A percentile compares a stretch with the other conserved stretches of the same genome.
Conservation (phyloP, 2,113 vertebrate genomes). For the Ochotona curzoniae region DNA sequence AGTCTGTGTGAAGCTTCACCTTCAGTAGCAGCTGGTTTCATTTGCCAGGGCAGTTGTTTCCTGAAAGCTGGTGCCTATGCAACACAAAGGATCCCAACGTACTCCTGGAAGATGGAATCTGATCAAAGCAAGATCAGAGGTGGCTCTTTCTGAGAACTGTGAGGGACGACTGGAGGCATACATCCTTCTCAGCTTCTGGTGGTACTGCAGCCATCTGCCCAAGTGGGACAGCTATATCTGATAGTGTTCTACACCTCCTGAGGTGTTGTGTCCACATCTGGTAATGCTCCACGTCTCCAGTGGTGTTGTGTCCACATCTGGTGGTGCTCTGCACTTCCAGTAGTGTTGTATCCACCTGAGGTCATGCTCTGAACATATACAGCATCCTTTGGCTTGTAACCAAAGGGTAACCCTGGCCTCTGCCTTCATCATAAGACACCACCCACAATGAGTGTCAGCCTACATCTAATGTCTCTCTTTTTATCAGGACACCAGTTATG, state of each 20-base stretch:
- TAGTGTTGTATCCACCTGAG: too few species aligned
- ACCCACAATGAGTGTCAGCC: not conserved
- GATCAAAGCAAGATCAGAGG: not conserved
- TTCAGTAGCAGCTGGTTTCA: not conserved
- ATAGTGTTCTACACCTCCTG: too few species aligned
- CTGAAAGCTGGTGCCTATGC: not conserved
- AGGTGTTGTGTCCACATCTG: too few species aligned
- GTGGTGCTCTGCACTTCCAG: too few species aligned
- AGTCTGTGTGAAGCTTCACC: not conserved
- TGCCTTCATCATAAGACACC: not conserved
- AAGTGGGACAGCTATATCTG: too few species aligned
- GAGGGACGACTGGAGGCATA: not conserved
- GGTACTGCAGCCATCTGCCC: not conserved
- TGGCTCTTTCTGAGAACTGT: not conserved
- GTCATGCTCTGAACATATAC: too few species aligned
- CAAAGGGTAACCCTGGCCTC: not conserved
- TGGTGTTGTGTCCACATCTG: too few species aligned
- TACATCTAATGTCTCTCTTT: not conserved
- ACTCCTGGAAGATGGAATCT: not conserved
- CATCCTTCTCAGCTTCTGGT: not conserved
- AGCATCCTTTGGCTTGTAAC: too few species aligned
- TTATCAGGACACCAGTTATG: not conserved
- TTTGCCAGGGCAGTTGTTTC: not conserved
- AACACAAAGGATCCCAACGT: not conserved
- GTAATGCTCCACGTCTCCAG: too few species aligned